Base-by-base conservation (phyloP, 2,888 invertebrate genomes). In the Poecilus cupreus region DNA sequence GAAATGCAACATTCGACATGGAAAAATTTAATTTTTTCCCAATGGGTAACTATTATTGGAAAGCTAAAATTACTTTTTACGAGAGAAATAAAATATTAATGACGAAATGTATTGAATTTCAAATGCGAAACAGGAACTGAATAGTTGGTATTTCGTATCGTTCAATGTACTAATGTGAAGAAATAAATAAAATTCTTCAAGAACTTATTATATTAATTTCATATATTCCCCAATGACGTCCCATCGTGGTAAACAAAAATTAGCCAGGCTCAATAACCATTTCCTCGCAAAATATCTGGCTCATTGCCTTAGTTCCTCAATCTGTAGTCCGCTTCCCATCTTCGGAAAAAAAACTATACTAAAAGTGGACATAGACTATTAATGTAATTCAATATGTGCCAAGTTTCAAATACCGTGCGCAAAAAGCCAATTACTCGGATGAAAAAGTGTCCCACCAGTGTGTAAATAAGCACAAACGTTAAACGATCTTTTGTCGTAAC, bases 401-500 rank as follows among this genome's bases (percentile, higher is more conserved):
- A 54, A 54, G 54, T 54, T 18, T 54, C 54, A 54, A 20, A 54
- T 22, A 54, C 11, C 54, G 8, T 8, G 54, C 22, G 54, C 11
- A 18, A 54, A 54, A 54, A 20, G 54, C 3, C 22, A 54, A 18
- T 54, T 22, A 54, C 10, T 18, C 54, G 54, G 54, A 10, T 54
- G 54, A 54, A 22, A 54, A 20, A 18, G 4, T 22, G 22, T 22
- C 22, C 20, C 20, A 54, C 22, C 18, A 54, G 2, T 11, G 54
- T 54, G 54, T 54, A 54, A 54, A 54, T 54, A 54, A 54, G 22
- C 20, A 54, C 54, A 54, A 54, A 54, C 22, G 54, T 54, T 20
- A 18, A 18, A 18, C 54, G 54, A 54, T 20, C 54, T 11, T 54
- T 54, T 54, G 54, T 54, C 54, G 54, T 54, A 54, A 54, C 54